Conservation (phyloP, 1,140 invertebrate genomes). For the Lepidurus apus region DNA sequence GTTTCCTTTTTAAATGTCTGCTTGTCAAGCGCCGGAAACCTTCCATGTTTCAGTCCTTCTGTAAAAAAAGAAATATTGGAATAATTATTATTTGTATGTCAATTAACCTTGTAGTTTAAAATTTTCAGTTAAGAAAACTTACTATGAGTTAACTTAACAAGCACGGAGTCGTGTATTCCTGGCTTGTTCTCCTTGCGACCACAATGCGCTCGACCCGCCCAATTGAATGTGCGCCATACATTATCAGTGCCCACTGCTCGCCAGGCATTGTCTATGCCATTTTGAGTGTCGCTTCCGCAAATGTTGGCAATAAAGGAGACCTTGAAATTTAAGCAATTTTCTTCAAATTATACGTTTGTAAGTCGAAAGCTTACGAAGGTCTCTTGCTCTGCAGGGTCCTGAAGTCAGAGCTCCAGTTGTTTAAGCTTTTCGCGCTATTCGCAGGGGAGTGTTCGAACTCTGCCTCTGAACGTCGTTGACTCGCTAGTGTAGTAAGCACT, state of each 20-base stretch:
- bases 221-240: not conserved
- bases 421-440: not conserved
- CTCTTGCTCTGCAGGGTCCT: not conserved
- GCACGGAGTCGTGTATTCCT: not conserved
- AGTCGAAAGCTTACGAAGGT: not conserved
- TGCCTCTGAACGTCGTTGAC: not conserved
- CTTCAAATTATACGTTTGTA: conserved; percentile 1
- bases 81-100: too few relatives aligned
- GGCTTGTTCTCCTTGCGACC: too few relatives aligned
- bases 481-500: not conserved
- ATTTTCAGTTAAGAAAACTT: too few relatives aligned
- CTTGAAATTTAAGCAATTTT: not conserved
- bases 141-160: not conserved
- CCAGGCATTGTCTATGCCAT: not conserved
- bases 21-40: too few relatives aligned
- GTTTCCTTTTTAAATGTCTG: too few relatives aligned
- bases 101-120: too few relatives aligned
- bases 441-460: not conserved
- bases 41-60: too few relatives aligned
- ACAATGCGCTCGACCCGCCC: not conserved
- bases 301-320: not conserved
- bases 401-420: not conserved
- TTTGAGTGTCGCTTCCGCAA: not conserved
- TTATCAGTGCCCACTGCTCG: not conserved
- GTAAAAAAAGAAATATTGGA: too few relatives aligned